These are phyloP conservation scores for Trachelus iudaicus DNA, from an alignment of 2,888 invertebrate species.

Conservation along the genomic window DNA sequence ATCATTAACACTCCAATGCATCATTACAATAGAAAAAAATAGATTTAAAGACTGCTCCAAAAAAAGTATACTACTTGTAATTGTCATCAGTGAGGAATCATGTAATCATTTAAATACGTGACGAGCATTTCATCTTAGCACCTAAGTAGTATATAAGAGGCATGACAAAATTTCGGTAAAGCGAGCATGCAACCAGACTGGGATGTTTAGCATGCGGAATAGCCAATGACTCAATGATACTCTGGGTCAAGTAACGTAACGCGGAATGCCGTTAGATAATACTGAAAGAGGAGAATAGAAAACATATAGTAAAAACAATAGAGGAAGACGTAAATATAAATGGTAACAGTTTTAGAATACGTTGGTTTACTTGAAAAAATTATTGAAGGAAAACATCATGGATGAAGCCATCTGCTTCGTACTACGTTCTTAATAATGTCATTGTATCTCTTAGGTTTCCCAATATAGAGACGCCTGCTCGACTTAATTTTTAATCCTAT, in stretches of 20 bases:
- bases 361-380: not conserved
- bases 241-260: not conserved
- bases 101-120: constrained; percentile 7
- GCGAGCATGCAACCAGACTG: constrained; percentile 9
- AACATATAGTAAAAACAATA: not conserved
- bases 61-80: not conserved
- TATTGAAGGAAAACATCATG: not conserved
- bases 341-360: not conserved
- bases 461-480: not conserved
- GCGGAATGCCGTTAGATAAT: not conserved
- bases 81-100: not conserved
- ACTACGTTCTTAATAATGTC: not conserved
- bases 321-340: not conserved
- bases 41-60: not conserved
- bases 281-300: not conserved
- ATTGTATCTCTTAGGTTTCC: not conserved
- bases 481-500: too few species aligned
- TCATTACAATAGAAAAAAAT: not conserved
- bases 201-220: constrained; percentile 8
- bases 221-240: constrained; percentile 16
- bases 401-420: not conserved
- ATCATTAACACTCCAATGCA: not conserved
- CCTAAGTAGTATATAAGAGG: constrained; percentile 23
- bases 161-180: constrained; percentile 25
- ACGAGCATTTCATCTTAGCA: constrained; percentile 12